Evolutionary conservation across 2,888 invertebrate species (phyloP), one percentile per base, ranked within the genome.

Genomic region (Scaptomyza cyrtandrae): DNA sequence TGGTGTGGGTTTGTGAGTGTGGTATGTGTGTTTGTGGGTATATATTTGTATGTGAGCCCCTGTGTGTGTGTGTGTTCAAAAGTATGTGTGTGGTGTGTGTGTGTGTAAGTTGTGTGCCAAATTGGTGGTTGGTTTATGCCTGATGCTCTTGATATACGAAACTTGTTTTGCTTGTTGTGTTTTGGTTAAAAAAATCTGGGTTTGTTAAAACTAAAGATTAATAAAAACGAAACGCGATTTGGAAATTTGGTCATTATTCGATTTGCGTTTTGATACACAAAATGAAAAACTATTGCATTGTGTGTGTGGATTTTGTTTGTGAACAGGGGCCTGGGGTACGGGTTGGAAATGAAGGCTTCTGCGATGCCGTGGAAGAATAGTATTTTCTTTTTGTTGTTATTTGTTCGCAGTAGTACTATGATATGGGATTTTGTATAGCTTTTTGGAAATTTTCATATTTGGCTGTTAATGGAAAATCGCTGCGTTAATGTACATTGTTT

Each of bases 221-320:
- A 59, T 81, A 86, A 85, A 24, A 41, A 72, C 88, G 81, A 87
- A 88, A 88, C 75, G 48, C 2, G 29, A 75, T 74, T 81, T 86
- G 83, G 10, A 71, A 85, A 82, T 85, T 84, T 39, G 27, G 16
- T 54, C 14, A 70, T 55, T 76, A 58, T 74, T 76, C 71, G 76
- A 86, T 80, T 82, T 73, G 80, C 80, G 76, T 81, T 87, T 66
- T 63, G 58, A 60, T 78, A 84, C 86, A 88, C 86, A 85, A 88
- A 88, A 86, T 88, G 83, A 89, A 79, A 89, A 89, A 88, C 89
- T 89, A 89, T 89, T 89, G 90, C 89, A 88, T 86, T 82, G 86
- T 69, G 85, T 86, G 86, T 87, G 88, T 86, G 75, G 66, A 76
- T 67, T 64, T 86, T 83, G 16, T 27, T 35, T n/a, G 33, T 49